Conservation (phyloP, 2,888 invertebrate genomes). For the Cephonodes hylas region DNA sequence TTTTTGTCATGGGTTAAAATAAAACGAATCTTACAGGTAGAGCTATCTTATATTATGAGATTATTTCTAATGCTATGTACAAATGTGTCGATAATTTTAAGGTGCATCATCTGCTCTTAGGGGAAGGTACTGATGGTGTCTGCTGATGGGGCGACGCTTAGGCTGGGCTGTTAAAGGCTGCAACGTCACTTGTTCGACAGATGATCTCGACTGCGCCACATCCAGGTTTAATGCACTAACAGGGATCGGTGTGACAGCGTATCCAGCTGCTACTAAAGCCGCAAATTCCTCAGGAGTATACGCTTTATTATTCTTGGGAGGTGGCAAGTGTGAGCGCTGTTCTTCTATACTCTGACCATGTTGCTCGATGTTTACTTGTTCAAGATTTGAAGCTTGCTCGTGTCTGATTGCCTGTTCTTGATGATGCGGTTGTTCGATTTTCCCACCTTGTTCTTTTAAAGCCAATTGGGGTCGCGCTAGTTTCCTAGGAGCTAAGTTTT, state of each 20-base stretch:
- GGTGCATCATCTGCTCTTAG: conserved; percentile 73
- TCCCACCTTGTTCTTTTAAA: conserved; percentile 38
- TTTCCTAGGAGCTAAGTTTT: conserved; percentile 63
- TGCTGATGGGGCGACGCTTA: conserved; percentile 45
- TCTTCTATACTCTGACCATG: conserved; percentile 62
- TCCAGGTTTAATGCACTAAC: conserved; percentile 56
- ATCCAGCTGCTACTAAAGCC: conserved; percentile 73
- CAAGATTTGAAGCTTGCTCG: conserved; percentile 27
- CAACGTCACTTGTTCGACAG: conserved; percentile 45
- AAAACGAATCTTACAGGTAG: conserved; percentile 31
- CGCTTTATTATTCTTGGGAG: conserved; percentile 74
- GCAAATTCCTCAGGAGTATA: conserved; percentile 78
- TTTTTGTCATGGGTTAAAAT: not conserved
- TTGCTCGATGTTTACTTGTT: conserved; percentile 50
- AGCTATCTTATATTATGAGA: conserved; percentile 60
- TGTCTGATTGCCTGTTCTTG: conserved; percentile 17
- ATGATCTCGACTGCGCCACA: conserved; percentile 65
- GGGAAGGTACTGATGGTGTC: conserved; percentile 72
- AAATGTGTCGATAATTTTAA: conserved; percentile 49
- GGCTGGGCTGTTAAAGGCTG: conserved; percentile 35
- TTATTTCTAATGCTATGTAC: conserved; percentile 61
- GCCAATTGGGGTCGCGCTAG: conserved; percentile 44
- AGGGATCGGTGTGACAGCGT: conserved; percentile 75
- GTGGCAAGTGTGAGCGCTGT: conserved; percentile 67
- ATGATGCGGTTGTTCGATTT: conserved; percentile 34